Evolutionary conservation across 2,797 vertebrate genomes (phyloP), one percentile per base, ranked within the genome.

Genomic region (Arrhamphus sclerolepis): DNA sequence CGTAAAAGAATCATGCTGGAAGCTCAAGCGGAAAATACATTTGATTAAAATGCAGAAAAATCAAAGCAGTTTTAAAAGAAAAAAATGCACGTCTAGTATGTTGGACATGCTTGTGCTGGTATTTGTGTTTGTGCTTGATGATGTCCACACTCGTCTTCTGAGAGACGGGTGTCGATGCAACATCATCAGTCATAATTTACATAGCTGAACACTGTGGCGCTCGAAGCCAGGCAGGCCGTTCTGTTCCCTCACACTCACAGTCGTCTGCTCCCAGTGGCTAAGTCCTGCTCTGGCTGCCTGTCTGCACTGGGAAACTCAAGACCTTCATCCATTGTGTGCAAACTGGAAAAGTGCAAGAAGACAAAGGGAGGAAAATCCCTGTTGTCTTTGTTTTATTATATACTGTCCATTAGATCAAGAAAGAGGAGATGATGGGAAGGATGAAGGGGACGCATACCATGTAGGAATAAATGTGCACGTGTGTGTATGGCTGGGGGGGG

Each of bases 351-450:
- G 39, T 2, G 19, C 50, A 78, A 63, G 62, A 43, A 66, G 61
- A 55, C 22, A 51, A 70, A 73, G 79, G 42, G 7, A 66, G 48
- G 10, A 49, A 78, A 83, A 74, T 67, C 62, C 65, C 52, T 66
- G 55, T 77, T 70, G 51, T 75, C 66, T 84, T 83, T 85, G 56
- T 82, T 88, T 77, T 64, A 76, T 82, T 79, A 78, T 78, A 56
- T 34, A 46, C 18, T 29, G 51, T 66, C 67, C 68, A 56, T 64
- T 69, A 51, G 73, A 80, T 75, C 63, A 82, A 82, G 76, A 75
- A 56, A 40, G 57, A 49, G 68, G 56, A 66, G 58, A 77, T 63
- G 60, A 52, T 6, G 57, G 57, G 56, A 56, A 44, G 44, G 57
- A 19, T 56, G 31, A 40, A 50, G 21, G 24, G 52, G 49, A 62